Percentiles rank a stretch among this genome's conserved stretches.
Conservation (phyloP, 2,797 vertebrate species). For the Natrix natrix region DNA sequence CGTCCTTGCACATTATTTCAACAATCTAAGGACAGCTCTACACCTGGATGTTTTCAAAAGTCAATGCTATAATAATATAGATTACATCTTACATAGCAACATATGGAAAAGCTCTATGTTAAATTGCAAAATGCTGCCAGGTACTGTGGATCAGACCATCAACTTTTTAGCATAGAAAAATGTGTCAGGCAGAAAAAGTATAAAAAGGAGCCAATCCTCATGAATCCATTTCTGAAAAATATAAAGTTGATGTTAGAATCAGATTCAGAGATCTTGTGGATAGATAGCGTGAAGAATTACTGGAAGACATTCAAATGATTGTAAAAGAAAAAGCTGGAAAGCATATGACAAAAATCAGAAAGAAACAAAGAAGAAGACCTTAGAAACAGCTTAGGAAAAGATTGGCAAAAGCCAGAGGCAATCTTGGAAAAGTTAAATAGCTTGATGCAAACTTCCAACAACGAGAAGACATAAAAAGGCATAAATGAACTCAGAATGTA, state of each 20-base stretch:
- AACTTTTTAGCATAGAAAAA: neutral
- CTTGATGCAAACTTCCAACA: neutral
- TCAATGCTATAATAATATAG: neutral
- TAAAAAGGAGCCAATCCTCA: neutral
- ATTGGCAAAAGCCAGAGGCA: neutral
- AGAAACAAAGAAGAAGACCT: neutral
- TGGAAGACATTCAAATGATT: neutral
- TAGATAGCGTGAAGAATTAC: neutral
- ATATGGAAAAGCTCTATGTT: neutral
- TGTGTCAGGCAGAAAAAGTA: neutral
- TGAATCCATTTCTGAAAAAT: neutral
- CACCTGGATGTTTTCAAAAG: neutral
- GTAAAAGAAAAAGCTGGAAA: neutral
- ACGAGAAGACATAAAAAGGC: neutral
- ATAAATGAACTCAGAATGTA: neutral
- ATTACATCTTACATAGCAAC: neutral
- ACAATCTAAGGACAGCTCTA: neutral
- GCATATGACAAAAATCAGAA: neutral
- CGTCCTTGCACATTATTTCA: neutral
- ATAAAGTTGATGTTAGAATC: neutral
- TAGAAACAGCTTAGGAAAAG: neutral
- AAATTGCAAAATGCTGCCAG: neutral
- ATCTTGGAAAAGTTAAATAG: neutral
- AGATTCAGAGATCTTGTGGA: neutral
- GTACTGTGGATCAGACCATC: neutral